phyloP scores from a whole-genome alignment of 2,797 vertebrate genomes.

The Mycteria americana region DNA sequence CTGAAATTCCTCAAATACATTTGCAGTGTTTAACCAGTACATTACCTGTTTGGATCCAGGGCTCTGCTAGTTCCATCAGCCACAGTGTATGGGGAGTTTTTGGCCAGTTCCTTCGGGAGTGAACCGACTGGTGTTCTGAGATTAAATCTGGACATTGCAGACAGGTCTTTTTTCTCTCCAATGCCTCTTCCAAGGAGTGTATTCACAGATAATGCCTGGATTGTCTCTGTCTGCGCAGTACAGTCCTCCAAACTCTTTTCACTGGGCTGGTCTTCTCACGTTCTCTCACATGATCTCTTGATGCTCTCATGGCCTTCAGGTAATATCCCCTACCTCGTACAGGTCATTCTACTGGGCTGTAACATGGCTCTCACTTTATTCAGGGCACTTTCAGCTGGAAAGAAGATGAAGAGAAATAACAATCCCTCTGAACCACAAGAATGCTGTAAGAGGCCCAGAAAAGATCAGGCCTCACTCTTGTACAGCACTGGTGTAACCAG shows the following conservation, averaged over 20 bases:
- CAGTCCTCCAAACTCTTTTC: background rate
- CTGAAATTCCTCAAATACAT: background rate
- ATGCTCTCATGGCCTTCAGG: background rate
- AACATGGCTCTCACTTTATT: background rate
- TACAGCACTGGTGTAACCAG: no score
- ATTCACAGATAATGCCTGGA: background rate
- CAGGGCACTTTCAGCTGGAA: background rate
- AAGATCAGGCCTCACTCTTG: background rate
- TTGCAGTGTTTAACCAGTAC: background rate
- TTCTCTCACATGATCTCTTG: background rate
- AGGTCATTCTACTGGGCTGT: background rate
- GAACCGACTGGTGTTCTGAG: no score
- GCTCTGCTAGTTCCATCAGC: background rate
- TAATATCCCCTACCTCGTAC: background rate
- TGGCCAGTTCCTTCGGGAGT: background rate
- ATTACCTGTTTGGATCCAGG: background rate
- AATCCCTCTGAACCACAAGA: background rate
- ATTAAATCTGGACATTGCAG: background rate
- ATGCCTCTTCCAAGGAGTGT: background rate
- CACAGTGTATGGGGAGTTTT: background rate
- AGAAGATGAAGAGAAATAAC: background rate
- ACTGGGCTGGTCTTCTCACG: background rate
- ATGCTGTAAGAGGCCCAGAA: background rate
- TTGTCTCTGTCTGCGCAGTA: background rate
- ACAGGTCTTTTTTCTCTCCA: background rate